Base-by-base conservation (phyloP, 2,113 vertebrate genomes). In the Melanotaenia duboulayi region DNA sequence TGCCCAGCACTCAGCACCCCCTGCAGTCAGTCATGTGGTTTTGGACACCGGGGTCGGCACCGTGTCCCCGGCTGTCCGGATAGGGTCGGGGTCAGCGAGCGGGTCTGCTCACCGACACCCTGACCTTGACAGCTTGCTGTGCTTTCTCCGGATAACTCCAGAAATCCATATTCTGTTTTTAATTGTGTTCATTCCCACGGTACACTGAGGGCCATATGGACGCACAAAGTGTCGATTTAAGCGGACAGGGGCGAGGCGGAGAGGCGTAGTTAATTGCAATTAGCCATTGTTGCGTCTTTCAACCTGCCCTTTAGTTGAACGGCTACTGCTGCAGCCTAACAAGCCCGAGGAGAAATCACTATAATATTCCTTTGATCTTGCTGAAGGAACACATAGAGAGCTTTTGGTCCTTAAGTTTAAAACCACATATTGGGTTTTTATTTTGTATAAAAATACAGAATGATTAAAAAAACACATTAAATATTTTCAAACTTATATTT, bases 141-240 rank as follows among this genome's bases (percentile, higher is more conserved):
- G 85, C 85, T 90, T 89, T 92, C 84, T 35, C 79, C 76, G 72
- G 61, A 71, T 78, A 92, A 90, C 90, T 87, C 75, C 82, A 92
- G 85, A 92, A 92, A 92, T 89, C 90, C 91, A 94, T 94, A 93
- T 93, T 94, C 91, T 76, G 86, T 77, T 84, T 90, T 93, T 93
- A 93, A 94, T 94, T 92, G 91, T 91, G 84, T 86, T 84, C 81
- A 93, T 94, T 94, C 92, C 92, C 93, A 94, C 94, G 93, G 87
- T 93, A 71, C 87, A 86, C 87, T 61, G 49, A 65, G 76, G 90
- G 87, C 88, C 90, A 92, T 91, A 92, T 93, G 92, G 91, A 91
- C 85, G 72, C 86, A 88, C 87, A 90, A 86, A 91, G 88, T 93
- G 90, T 93, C 85, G 86, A 92, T 92, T 90, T 93, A 89, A 93